These are phyloP conservation scores for Drosophila eohydei DNA, from an alignment of 2,888 invertebrate genomes.

Conservation along the genomic window DNA sequence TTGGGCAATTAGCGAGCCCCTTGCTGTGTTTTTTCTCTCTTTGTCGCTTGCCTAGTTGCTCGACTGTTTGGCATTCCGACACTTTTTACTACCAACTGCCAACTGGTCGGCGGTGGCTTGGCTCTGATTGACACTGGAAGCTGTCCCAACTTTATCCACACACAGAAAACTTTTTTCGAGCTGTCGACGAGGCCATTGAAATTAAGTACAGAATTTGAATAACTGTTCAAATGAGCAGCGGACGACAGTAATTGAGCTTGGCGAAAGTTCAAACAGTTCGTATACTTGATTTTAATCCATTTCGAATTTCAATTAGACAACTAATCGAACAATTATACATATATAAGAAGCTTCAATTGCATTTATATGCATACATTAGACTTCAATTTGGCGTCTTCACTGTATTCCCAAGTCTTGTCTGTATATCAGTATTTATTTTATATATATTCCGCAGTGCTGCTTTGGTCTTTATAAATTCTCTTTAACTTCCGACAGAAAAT, in stretches of 20 bases:
- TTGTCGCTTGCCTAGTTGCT: constrained; percentile 17
- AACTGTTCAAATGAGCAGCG: constrained; percentile 15
- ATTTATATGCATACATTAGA: no score
- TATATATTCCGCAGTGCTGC: no score
- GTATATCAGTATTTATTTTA: no score
- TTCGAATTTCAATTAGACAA: constrained; percentile 27
- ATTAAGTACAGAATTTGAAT: constrained; percentile 37
- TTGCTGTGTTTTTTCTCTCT: constrained; percentile 5
- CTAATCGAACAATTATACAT: not conserved
- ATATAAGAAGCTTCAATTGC: not conserved
- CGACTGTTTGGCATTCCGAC: constrained; percentile 6
- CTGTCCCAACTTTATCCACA: constrained; percentile 21
- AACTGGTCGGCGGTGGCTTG: constrained; percentile 29
- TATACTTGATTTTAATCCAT: constrained; percentile 24
- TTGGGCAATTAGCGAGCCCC: constrained; percentile 52
- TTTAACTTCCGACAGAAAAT: no score
- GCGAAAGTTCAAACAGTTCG: constrained; percentile 4
- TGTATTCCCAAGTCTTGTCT: no score
- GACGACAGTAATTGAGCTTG: constrained; percentile 15
- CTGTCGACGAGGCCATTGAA: constrained; percentile 35
- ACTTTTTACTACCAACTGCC: constrained; percentile 31
- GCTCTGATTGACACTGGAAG: constrained; percentile 40
- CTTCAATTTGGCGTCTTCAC: no score
- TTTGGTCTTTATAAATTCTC: no score
- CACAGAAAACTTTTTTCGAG: constrained; percentile 39